These are phyloP conservation scores for Plutomurus gul DNA, from an alignment of 1,140 invertebrate genomes.

Conservation along the genomic window DNA sequence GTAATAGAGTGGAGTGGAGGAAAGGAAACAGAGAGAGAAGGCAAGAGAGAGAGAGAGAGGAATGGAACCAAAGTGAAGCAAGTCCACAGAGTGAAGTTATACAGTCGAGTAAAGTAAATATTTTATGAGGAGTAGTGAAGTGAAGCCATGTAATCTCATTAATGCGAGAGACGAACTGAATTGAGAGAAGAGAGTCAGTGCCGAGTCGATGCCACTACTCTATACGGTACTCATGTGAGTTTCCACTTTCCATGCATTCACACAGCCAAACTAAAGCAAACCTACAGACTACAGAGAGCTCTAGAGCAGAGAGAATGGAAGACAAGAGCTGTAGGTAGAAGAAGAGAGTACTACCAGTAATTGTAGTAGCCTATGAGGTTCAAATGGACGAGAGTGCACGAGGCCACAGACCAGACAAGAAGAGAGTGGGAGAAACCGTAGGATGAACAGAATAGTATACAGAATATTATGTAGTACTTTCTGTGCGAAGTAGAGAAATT, in stretches of 20 bases:
- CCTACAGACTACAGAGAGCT: neutral
- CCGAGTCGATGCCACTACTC: neutral
- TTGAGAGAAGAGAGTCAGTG: constrained; percentile 4
- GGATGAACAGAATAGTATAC: too few relatives aligned
- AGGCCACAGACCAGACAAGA: neutral
- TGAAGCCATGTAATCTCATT: constrained; percentile 29
- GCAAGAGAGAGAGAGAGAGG: neutral
- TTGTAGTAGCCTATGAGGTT: neutral
- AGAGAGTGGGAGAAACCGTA: too few relatives aligned
- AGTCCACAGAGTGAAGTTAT: constrained; percentile 28
- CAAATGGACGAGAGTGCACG: neutral
- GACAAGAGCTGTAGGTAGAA: neutral
- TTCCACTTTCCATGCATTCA: neutral
- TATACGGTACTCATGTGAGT: neutral
- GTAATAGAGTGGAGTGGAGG: neutral
- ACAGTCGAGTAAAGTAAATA: constrained; percentile 22
- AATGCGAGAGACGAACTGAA: constrained; percentile 28
- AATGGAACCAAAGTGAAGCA: constrained; percentile 19
- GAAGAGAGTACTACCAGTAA: too few relatives aligned
- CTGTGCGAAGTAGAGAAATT: too few relatives aligned
- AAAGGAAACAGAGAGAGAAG: neutral
- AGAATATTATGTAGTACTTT: too few relatives aligned
- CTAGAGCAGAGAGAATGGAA: neutral
- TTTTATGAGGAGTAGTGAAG: constrained; percentile 27
- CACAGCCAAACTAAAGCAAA: neutral